Percentiles rank a stretch among this genome's conserved stretches.
These are phyloP conservation scores for Acrocephalus scirpaceus DNA, from an alignment of 2,797 vertebrate species.

Conservation along the genomic window DNA sequence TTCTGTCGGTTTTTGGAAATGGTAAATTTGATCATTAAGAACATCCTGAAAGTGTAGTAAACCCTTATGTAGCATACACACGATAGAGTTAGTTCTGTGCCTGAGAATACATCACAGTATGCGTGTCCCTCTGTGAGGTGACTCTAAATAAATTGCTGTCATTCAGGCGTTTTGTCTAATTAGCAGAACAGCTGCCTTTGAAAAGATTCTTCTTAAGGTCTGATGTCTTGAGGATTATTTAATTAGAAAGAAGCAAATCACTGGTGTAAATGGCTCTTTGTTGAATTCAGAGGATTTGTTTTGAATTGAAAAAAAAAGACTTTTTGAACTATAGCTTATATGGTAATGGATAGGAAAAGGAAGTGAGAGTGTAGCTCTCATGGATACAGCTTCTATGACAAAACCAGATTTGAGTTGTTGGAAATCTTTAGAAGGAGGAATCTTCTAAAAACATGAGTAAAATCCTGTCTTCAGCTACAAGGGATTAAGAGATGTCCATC, in stretches of 20 bases:
- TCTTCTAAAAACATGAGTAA: constrained; percentile 37
- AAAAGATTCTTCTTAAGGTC: constrained; percentile 21
- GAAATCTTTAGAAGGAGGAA: constrained; percentile 9
- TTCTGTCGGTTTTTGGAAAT: not conserved
- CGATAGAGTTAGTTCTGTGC: not conserved
- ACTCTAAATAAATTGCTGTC: not conserved
- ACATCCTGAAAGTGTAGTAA: not conserved
- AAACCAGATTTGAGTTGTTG: not conserved
- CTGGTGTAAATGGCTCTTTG: not conserved
- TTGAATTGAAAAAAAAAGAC: not conserved
- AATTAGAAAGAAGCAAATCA: constrained; percentile 33
- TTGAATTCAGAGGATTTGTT: not conserved
- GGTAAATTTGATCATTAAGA: not conserved
- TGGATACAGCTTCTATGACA: not conserved
- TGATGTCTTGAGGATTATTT: constrained; percentile 38
- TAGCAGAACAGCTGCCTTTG: constrained; percentile 45
- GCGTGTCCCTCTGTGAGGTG: not conserved
- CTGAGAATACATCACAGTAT: not conserved
- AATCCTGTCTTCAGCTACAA: constrained; percentile 14
- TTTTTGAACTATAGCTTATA: not conserved
- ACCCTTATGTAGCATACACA: not conserved
- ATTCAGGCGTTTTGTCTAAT: not conserved
- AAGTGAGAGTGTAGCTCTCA: not conserved
- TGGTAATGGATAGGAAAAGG: not conserved
- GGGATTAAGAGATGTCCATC: constrained; percentile 62